These are phyloP conservation scores for Crotalus helleri DNA, from an alignment of 2,113 vertebrate genomes.

Conservation along the genomic window DNA sequence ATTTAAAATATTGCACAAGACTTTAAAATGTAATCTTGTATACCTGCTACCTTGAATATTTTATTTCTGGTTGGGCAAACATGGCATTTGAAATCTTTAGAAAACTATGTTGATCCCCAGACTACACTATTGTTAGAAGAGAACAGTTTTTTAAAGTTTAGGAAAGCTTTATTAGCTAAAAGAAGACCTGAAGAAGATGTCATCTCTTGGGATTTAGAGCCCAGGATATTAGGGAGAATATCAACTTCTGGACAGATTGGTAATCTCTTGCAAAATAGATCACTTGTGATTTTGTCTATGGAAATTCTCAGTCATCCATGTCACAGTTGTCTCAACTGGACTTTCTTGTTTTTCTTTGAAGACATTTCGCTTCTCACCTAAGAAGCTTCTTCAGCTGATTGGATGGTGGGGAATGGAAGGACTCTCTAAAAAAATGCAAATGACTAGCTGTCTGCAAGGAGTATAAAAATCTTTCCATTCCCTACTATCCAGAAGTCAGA, in stretches of 20 bases:
- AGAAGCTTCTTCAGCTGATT: too few relatives aligned
- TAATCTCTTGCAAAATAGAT: not conserved
- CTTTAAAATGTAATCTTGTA: not conserved
- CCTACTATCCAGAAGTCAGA: too few relatives aligned
- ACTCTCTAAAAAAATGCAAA: too few relatives aligned
- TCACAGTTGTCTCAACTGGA: too few relatives aligned
- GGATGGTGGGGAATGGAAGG: too few relatives aligned
- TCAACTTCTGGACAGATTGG: not conserved
- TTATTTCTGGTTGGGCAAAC: not conserved
- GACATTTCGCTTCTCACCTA: too few relatives aligned
- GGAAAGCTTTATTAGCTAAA: not conserved
- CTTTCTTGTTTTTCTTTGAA: too few relatives aligned
- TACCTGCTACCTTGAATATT: not conserved
- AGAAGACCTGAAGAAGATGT: not conserved
- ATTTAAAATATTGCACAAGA: not conserved
- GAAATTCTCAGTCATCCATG: too few relatives aligned
- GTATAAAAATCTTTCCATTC: too few relatives aligned
- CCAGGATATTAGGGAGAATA: not conserved
- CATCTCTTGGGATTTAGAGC: not conserved
- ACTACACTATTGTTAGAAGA: not conserved
- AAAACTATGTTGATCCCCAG: not conserved
- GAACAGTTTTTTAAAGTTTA: not conserved
- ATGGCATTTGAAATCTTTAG: not conserved
- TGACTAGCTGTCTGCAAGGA: too few relatives aligned
- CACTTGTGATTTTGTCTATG: not conserved